phyloP scores from a whole-genome alignment of 2,797 vertebrate species.

The Ceyx erithaca region DNA sequence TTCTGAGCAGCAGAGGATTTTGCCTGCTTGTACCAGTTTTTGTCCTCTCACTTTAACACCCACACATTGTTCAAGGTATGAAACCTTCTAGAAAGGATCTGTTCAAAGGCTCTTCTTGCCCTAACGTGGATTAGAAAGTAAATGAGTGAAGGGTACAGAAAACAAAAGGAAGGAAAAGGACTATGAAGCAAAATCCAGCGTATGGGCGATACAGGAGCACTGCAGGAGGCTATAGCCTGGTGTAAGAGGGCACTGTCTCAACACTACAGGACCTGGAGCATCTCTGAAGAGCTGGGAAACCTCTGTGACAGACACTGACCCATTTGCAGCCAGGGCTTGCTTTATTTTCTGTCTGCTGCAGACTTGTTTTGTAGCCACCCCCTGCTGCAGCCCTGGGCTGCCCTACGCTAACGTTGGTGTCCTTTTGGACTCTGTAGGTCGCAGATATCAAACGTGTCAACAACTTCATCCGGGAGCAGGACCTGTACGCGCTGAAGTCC shows the following conservation, averaged over 20 bases:
- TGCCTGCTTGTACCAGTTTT: neutral
- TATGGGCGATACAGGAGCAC: neutral
- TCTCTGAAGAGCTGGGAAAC: neutral
- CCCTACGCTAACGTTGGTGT: neutral
- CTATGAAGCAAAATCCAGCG: neutral
- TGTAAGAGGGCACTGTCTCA: neutral
- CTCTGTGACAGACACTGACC: neutral
- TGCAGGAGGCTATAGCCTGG: neutral
- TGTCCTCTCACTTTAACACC: neutral
- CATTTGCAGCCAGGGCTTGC: neutral
- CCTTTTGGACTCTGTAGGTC: constrained; percentile 81
- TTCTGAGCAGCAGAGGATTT: neutral
- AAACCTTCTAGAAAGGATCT: neutral
- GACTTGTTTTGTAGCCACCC: neutral
- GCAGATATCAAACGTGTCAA: constrained; percentile 93
- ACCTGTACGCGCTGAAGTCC: constrained; percentile 90
- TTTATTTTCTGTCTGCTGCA: neutral
- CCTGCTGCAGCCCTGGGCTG: neutral
- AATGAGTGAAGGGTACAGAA: neutral
- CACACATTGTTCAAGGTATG: rapidly evolving
- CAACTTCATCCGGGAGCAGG: constrained; percentile 93
- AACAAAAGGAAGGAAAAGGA: neutral
- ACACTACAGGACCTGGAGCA: neutral
- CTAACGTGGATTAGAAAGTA: neutral
- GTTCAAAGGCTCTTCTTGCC: neutral